phyloP scores from a whole-genome alignment of 2,113 vertebrate species.

The Ageneiosus marmoratus region DNA sequence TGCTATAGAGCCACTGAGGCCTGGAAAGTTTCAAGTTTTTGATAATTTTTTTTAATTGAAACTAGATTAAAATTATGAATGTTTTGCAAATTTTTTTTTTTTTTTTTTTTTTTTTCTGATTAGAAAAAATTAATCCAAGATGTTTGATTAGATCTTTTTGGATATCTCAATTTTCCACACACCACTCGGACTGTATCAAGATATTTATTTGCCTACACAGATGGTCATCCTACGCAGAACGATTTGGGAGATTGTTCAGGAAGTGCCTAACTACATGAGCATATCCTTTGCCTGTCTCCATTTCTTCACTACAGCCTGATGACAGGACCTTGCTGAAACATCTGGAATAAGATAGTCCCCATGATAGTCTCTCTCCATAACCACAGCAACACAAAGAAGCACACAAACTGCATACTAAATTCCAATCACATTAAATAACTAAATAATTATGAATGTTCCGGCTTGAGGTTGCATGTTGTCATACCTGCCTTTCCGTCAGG shows the following conservation, averaged over 20 bases:
- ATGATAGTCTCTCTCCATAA: constrained; percentile 61
- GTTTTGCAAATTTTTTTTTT: too few relatives aligned
- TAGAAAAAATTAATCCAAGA: background rate
- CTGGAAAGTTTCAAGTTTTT: background rate
- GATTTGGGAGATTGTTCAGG: constrained; percentile 58
- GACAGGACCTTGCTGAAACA: constrained; percentile 67
- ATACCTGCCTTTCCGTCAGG: constrained; percentile 98
- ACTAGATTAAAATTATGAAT: background rate
- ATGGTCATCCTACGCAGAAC: constrained; percentile 55
- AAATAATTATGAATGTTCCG: constrained; percentile 2
- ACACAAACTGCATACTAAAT: constrained; percentile 10
- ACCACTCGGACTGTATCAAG: constrained; percentile 58
- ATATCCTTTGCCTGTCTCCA: constrained; percentile 63
- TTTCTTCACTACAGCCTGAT: constrained; percentile 57
- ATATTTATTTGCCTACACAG: constrained; percentile 65
- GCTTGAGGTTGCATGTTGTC: constrained; percentile 20
- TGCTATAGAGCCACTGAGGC: background rate
- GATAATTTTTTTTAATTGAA: background rate
- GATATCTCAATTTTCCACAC: constrained; percentile 49
- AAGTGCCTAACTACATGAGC: constrained; percentile 68
- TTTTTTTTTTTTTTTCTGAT: too few relatives aligned
- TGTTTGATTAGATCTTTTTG: background rate
- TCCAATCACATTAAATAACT: too few relatives aligned
- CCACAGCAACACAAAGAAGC: constrained; percentile 66
- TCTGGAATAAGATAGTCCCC: constrained; percentile 71